Evolutionary conservation across 1,140 invertebrate genomes (phyloP).

Genomic region (Lasaia peninsularis): DNA sequence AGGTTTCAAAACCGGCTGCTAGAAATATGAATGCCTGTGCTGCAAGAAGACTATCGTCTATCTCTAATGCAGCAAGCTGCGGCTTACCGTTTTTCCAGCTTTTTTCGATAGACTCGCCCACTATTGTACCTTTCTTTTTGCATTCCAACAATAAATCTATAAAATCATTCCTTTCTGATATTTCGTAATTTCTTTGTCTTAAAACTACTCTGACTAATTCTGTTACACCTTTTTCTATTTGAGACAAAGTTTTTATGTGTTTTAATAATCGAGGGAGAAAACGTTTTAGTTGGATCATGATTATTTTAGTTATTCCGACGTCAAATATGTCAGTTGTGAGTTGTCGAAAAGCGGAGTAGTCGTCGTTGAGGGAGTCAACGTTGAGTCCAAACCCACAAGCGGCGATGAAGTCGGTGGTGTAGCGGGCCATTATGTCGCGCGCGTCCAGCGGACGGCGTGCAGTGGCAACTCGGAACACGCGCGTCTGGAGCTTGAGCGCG

Average conservation of each 20-base stretch:
- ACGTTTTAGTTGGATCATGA: background rate
- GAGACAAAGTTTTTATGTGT: background rate
- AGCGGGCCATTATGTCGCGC: constrained; percentile 15
- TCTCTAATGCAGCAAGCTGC: background rate
- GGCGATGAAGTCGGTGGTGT: too few relatives aligned
- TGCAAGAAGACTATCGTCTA: constrained; percentile 10
- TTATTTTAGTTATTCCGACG: background rate
- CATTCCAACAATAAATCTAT: too few relatives aligned
- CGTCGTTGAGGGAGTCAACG: constrained; percentile 14
- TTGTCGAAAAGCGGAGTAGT: too few relatives aligned
- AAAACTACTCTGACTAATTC: constrained; percentile 12
- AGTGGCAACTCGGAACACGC: constrained; percentile 15
- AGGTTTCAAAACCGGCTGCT: too few relatives aligned
- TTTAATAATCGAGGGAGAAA: constrained; percentile 14
- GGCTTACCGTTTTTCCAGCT: constrained; percentile 10
- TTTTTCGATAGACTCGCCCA: constrained; percentile 18
- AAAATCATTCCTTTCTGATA: constrained; percentile 16
- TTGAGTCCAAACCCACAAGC: too few relatives aligned
- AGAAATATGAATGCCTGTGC: too few relatives aligned
- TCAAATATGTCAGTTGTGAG: constrained; percentile 13
- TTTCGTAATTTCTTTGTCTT: constrained; percentile 17
- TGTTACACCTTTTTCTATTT: constrained; percentile 12
- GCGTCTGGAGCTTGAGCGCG: constrained; percentile 4
- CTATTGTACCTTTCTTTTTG: constrained; percentile 12
- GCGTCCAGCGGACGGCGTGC: constrained; percentile 23